phyloP scores from a whole-genome alignment of 2,797 vertebrate species.

The Rhyacichthys aspro region DNA sequence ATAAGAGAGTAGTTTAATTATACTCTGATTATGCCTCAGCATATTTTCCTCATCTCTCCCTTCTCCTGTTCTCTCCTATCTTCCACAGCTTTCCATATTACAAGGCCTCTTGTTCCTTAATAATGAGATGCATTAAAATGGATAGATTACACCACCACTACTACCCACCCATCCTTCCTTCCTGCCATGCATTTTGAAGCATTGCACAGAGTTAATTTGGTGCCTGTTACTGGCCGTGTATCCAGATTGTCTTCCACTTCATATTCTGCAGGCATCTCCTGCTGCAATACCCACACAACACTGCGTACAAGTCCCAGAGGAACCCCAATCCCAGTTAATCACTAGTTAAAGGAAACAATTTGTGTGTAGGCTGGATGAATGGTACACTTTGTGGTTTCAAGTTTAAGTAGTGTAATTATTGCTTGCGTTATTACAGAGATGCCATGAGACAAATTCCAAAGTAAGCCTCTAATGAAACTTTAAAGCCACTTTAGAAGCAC shows the following conservation, averaged over 20 bases:
- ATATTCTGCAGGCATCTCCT: slow-evolving; percentile 38
- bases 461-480: slow-evolving; percentile 9
- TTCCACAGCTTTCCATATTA: slow-evolving; percentile 37
- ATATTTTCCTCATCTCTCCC: slow-evolving; percentile 23
- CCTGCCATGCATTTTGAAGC: slow-evolving; percentile 32
- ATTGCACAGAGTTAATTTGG: slow-evolving; percentile 28
- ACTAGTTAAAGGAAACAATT: slow-evolving; percentile 37
- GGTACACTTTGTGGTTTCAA: slow-evolving; percentile 21
- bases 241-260: slow-evolving; percentile 32
- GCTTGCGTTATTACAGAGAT: slow-evolving; percentile 7
- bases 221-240: slow-evolving; percentile 1
- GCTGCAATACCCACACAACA: slow-evolving; percentile 15
- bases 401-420: slow-evolving; percentile 37
- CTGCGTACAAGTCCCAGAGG: slow-evolving; percentile 11
- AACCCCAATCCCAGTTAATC: slow-evolving; percentile 38
- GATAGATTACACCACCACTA: slow-evolving; percentile 30
- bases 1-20: slow-evolving; percentile 61
- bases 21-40: slow-evolving; percentile 51
- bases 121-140: slow-evolving; percentile 74
- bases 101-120: slow-evolving; percentile 52
- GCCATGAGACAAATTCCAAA: slow-evolving; percentile 2
- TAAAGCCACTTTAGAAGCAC: not conserved
- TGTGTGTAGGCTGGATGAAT: slow-evolving; percentile 26
- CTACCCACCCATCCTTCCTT: slow-evolving; percentile 14
- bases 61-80: not conserved